phyloP scores from a whole-genome alignment of 2,113 vertebrate species.

The Geothlypis trichas region DNA sequence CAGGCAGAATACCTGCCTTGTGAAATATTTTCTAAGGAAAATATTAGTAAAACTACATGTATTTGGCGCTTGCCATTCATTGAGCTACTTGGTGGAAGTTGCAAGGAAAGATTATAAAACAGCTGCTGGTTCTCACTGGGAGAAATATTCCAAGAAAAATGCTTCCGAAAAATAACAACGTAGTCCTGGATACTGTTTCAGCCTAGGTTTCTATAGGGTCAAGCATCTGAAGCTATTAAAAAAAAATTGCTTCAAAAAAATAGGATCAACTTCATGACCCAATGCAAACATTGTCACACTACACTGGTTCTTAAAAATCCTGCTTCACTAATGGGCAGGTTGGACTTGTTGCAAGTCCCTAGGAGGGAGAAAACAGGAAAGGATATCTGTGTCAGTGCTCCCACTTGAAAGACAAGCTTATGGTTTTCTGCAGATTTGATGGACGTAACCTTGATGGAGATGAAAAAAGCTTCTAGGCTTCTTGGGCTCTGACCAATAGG shows the following conservation, averaged over 20 bases:
- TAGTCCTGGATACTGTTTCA: background rate
- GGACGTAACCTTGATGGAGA: background rate
- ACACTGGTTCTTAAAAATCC: background rate
- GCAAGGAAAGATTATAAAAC: background rate
- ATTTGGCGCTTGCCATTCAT: background rate
- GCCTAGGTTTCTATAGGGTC: background rate
- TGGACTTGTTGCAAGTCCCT: background rate
- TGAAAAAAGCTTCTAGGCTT: background rate
- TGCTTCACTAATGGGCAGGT: background rate
- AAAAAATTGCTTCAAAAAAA: background rate
- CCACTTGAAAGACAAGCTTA: background rate
- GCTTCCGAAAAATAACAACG: background rate
- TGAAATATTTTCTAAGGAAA: background rate
- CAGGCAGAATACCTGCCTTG: background rate
- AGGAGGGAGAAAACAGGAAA: background rate
- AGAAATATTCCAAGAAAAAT: background rate
- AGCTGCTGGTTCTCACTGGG: background rate
- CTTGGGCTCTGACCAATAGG: background rate
- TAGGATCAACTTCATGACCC: background rate
- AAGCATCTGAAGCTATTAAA: background rate
- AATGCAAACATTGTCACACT: background rate
- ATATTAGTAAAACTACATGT: background rate
- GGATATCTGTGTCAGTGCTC: background rate
- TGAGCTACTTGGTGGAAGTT: background rate
- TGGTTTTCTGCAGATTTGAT: background rate